Conservation (phyloP, 2,113 vertebrate species). For the Condylura cristata region DNA sequence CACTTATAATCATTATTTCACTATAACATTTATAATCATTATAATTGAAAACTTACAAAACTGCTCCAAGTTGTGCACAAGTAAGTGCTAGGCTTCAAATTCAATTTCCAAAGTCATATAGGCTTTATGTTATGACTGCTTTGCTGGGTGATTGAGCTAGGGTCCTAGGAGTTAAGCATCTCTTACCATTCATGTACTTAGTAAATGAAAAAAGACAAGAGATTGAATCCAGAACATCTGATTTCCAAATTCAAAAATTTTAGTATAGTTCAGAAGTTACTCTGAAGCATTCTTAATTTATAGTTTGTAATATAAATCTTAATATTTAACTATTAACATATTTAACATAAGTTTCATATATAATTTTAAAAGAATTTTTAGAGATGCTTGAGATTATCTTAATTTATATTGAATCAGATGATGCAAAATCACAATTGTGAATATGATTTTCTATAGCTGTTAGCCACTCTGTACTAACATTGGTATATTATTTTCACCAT, state of each 20-base stretch:
- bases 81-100: background rate
- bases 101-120: background rate
- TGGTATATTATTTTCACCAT: background rate
- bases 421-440: background rate
- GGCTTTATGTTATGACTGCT: background rate
- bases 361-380: background rate
- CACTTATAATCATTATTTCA: background rate
- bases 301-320: background rate
- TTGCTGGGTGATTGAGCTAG: background rate
- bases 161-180: background rate
- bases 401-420: background rate
- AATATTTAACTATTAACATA: background rate
- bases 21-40: background rate
- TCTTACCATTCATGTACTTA: background rate
- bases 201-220: background rate
- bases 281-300: background rate
- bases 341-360: background rate
- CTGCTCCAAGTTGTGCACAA: background rate
- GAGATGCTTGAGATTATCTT: background rate
- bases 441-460: background rate
- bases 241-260: conserved; percentile 21
- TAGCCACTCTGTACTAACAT: background rate
- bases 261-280: background rate
- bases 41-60: background rate
- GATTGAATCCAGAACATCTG: background rate